These are phyloP conservation scores for Rhabdophis nuchalis DNA, from an alignment of 2,797 vertebrate species.

Conservation along the genomic window DNA sequence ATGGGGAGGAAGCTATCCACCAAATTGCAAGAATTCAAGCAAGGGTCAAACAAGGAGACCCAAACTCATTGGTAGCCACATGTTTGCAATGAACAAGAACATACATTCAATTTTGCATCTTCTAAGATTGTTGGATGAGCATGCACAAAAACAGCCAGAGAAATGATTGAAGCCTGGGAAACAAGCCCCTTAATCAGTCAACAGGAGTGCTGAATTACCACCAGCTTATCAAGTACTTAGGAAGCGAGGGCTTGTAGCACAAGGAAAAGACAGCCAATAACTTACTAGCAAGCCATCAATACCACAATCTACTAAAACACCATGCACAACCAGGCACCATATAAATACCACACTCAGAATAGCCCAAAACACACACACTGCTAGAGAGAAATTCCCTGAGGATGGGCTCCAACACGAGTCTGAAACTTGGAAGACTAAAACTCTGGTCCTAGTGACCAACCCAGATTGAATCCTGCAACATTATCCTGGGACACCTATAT, in stretches of 20 bases:
- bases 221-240: not conserved
- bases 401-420: not conserved
- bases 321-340: not conserved
- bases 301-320: not conserved
- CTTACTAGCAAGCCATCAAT: not conserved
- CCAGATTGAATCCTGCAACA: not conserved
- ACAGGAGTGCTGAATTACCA: not conserved
- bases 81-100: not conserved
- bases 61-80: not conserved
- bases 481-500: not conserved
- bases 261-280: not conserved
- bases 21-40: not conserved
- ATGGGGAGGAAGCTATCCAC: not conserved
- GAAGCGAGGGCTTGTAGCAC: not conserved
- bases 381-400: not conserved
- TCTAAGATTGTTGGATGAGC: not conserved
- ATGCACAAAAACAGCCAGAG: not conserved
- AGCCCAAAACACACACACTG: not conserved
- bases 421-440: not conserved
- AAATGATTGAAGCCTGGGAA: not conserved
- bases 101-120: not conserved
- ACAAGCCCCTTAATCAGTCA: not conserved
- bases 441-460: not conserved
- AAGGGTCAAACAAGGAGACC: not conserved
- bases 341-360: not conserved